Base-by-base conservation (phyloP, 2,888 invertebrate genomes). In the Drosophila histrio region DNA sequence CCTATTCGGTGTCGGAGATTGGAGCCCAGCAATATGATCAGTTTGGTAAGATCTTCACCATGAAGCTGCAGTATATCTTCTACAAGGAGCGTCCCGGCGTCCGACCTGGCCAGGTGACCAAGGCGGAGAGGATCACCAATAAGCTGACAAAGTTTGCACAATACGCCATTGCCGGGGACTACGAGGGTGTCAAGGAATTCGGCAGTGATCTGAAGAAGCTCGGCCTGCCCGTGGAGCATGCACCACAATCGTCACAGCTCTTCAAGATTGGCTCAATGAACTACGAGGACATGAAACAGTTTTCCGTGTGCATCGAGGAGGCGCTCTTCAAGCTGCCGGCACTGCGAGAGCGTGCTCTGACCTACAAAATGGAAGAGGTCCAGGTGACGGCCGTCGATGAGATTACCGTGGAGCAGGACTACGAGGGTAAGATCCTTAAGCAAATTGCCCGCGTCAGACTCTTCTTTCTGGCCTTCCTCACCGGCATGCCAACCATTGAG, bases 41-140 rank as follows among this genome's bases (percentile, higher is more conserved):
- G 91, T 99, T 96, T 91, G 99, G 99, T 26, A 99, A 99, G 93
- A 99, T 99, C 84, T 99, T 99, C 93, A 99, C 99, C 0, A 95
- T 99, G 59, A 99, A 98, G 91, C 77, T 92, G 77, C 99, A 99
- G 92, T 99, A 98, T 90, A 96, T 99, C 58, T 98, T 99, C 92
- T 99, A 99, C 92, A 98, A 99, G 92, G 99, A 99, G 92, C 94
- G 99, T 9, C 98, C 99, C 0, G 99, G 99, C 1, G 97, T 98
- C 15, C 93, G 98, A 72, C 98, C 98, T 0, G 98, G 98, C 0
- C 97, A 98, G 91, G 97, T 98, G 67, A 97, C 97, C 61, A 98
- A 98, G 91, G 98, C 98, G 13, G 97, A 97, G 92, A 94, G 97
- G 64, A 95, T 98, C 76, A 97, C 97, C 0, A 97, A 96, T 89